Base-by-base conservation (phyloP, 2,113 vertebrate species). In the Petrocephalus zakoni region DNA sequence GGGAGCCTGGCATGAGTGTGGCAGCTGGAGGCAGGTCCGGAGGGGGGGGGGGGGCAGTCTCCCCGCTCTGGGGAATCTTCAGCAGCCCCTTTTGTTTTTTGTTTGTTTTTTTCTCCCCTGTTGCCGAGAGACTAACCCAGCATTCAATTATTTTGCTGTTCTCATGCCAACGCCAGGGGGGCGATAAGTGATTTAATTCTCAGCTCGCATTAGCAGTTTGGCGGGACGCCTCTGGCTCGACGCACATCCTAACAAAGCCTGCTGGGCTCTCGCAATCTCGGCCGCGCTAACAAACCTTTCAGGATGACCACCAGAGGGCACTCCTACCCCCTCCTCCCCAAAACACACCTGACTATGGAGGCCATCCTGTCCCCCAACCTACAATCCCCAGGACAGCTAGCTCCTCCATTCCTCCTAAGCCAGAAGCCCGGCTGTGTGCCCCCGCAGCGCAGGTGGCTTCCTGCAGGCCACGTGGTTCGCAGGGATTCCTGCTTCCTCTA, bases 101-200 rank as follows among this genome's bases (percentile, higher is more conserved):
- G 7, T 1, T 72, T n/a, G 7, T 42, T 34, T 37, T 22, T 9
- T 34, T 21, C 53, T 64, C n/a, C 86, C 68, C 34, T 22, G 52
- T 4, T 37, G 37, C 78, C 8, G 3, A n/a, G 25, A 75, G 37
- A 53, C 19, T 5, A 82, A 42, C 51, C 34, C n/a, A 34, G 22
- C 75, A 52, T 64, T 87, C 5, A 47, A 22, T 87, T 68, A 46
- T 87, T 87, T 47, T 17, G 29, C 51, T 21, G 25, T 13, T 68
- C 6, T 64, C 37, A 53, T 21, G 15, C 68, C 86, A 64, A 56
- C 19, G 11, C n/a, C 4, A 4, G 58, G 47, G 64, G 49, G 47
- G 49, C 22, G 13, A 55, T 22, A 82, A 83, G 22, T n/a, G 37
- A 58, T 88, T 83, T 87, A 37, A 75, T 86, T 85, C 29, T 86